Evolutionary conservation across 2,797 vertebrate genomes (phyloP).

Genomic region (Benthosema pterotum): DNA sequence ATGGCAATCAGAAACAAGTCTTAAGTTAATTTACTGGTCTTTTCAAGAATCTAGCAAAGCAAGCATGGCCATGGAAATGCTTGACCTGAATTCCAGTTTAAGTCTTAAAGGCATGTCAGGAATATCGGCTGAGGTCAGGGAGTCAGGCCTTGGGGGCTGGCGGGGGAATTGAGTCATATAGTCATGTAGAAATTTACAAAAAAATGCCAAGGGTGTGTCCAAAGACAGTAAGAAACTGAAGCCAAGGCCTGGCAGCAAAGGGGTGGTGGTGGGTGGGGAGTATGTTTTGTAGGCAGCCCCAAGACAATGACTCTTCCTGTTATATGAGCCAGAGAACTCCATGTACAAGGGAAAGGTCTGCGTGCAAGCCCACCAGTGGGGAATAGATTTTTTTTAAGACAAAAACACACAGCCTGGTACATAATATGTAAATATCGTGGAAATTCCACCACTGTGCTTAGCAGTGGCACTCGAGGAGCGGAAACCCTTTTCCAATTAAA

Average conservation of each 20-base stretch:
- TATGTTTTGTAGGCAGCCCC: slow-evolving; percentile 19
- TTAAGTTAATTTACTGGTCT: background rate
- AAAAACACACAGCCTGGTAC: slow-evolving; percentile 4
- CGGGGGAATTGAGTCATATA: slow-evolving; percentile 34
- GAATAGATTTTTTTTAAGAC: background rate
- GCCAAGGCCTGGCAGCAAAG: slow-evolving; percentile 8
- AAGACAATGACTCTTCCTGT: slow-evolving; percentile 70
- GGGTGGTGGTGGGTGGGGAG: slow-evolving; percentile 49
- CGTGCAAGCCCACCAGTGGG: slow-evolving; percentile 2
- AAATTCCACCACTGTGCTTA: slow-evolving; percentile 33
- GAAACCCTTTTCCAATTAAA: slow-evolving; percentile 86
- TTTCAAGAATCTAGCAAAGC: background rate
- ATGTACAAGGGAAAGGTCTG: slow-evolving; percentile 3
- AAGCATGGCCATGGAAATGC: background rate
- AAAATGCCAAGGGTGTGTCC: slow-evolving; percentile 52
- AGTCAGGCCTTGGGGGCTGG: slow-evolving; percentile 7
- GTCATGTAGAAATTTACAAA: slow-evolving; percentile 48
- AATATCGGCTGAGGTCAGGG: slow-evolving; percentile 18
- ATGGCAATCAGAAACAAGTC: background rate
- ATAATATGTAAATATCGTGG: slow-evolving; percentile 15
- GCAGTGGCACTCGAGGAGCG: slow-evolving; percentile 69
- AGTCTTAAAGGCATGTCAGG: slow-evolving; percentile 5
- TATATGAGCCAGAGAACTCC: slow-evolving; percentile 28
- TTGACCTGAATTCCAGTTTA: slow-evolving; percentile 2
- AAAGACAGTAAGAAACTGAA: background rate